Evolutionary conservation across 2,113 vertebrate genomes (phyloP), one percentile per base, ranked within the genome.

Genomic region (Otus sunia): DNA sequence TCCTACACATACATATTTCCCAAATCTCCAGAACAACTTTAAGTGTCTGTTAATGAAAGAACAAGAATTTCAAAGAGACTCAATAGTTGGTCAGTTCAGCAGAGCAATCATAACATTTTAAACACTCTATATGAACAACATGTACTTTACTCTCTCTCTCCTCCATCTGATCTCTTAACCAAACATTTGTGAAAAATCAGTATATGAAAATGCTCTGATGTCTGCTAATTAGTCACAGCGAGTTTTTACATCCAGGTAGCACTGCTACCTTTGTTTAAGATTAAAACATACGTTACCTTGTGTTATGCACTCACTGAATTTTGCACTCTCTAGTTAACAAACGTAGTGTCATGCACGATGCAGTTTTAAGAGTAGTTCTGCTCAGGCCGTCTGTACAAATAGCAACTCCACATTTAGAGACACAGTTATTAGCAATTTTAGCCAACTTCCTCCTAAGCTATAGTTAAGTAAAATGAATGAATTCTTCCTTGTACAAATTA

Each of bases 391-490:
- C 52, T 80, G 53, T 72, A 92, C 76, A 88, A 97, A 94, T 27
- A 88, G 49, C 43, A 68, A 30, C 41, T 82, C 47, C 50, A 71
- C 43, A 66, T 94, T 93, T 74, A 43, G 43, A 92, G 62, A 50
- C 30, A 39, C 0, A 5, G 52, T 47, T 95, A 87, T 91, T 75
- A 95, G 73, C 71, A 80, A 75, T 92, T 88, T 94, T 90, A 13
- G 27, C 47, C 55, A 58, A 15, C 50, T 91, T 91, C 41, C 69
- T 94, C 36, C 30, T 55, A 67, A 83, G 78, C 86, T 88, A 88
- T 50, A 88, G 49, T 95, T 94, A 87, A 82, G 59, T 49, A 85
- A 95, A 94, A 94, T 56, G 55, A 95, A 92, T 90, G 36, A 93
- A 87, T 92, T 81, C 60, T 94, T 63, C 55, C 55, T 58, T 77